Base-by-base conservation (phyloP, 2,888 invertebrate species). In the Agrochola lychnidis region DNA sequence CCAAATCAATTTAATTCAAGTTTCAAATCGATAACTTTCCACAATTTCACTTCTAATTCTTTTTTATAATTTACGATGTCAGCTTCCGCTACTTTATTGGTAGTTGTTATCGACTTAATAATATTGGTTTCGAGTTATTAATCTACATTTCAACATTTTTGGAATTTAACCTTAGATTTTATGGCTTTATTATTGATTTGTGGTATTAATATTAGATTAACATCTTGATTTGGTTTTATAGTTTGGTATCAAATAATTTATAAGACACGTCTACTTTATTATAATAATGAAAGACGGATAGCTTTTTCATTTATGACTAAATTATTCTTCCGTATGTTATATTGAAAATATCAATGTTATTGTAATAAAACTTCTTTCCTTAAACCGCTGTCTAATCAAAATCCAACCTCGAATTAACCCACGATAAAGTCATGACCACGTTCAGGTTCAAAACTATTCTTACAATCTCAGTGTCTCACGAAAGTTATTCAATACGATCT, bases 11-110 rank as follows among this genome's bases (percentile, higher is more conserved):
- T 78, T 25, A 51, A 76, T 86, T 72, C 53, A 66, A 70, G 53
- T 70, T 70, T 51, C 16, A 45, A 70, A 74, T 73, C 53, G 56
- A 78, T 78, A 79, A 79, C 88, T 87, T 87, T 87, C 79, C 76
- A 78, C 76, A 80, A 81, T 85, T 88, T 83, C 75, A 81, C 73
- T 75, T 79, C 76, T 74, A 74, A 75, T 78, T 76, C 59, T 56
- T 66, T 87, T 73, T 69, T 64, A 80, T 82, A 73, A 87, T 87
- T 79, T 86, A 88, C 64, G 76, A 74, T 77, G n/a, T 64, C 48
- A 76, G 76, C 87, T 78, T 87, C 87, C 85, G 88, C 79, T 76
- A 62, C 73, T 82, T 79, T 77, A 84, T 79, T 70, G 76, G 76
- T 76, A 73, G 71, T 77, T 70, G 68, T 76, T 82, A 84, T 85